phyloP scores from a whole-genome alignment of 2,888 invertebrate genomes.

The Hetaerina titia region DNA sequence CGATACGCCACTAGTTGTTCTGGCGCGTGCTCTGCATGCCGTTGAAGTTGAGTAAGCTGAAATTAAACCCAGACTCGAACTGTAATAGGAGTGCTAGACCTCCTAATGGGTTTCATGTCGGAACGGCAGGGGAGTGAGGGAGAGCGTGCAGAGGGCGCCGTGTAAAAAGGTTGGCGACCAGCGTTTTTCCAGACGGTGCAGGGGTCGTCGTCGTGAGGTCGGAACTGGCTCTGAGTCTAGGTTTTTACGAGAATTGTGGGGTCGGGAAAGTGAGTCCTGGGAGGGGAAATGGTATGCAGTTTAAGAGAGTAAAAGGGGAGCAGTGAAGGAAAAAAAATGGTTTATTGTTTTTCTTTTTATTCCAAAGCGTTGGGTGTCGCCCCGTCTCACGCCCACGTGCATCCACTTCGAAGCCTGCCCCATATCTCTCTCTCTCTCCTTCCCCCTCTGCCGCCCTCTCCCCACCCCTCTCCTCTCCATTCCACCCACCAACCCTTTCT shows the following conservation, averaged over 20 bases:
- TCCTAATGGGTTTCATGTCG: background rate
- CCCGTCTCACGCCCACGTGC: constrained; percentile 51
- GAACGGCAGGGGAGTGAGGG: background rate
- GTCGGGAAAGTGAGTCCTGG: background rate
- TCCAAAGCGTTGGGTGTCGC: constrained; percentile 50
- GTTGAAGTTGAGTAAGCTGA: background rate
- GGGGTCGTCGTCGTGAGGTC: constrained; percentile 20
- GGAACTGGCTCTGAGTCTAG: background rate
- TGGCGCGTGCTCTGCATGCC: background rate
- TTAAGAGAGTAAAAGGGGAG: background rate
- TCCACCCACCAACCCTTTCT: constrained; percentile 67
- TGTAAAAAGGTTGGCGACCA: background rate
- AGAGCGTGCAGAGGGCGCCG: background rate
- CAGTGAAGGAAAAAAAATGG: background rate
- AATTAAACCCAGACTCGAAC: background rate
- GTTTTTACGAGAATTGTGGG: background rate
- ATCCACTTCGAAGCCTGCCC: constrained; percentile 17
- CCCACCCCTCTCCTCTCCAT: constrained; percentile 67
- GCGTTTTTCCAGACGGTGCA: background rate
- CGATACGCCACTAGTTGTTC: too few relatives aligned
- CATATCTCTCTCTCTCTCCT: constrained; percentile 6
- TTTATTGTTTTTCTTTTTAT: background rate
- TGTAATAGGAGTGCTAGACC: background rate
- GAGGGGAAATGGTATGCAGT: background rate
- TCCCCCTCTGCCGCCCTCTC: constrained; percentile 59